Base-by-base conservation (phyloP, 2,888 invertebrate genomes). In the Belgica antarctica region DNA sequence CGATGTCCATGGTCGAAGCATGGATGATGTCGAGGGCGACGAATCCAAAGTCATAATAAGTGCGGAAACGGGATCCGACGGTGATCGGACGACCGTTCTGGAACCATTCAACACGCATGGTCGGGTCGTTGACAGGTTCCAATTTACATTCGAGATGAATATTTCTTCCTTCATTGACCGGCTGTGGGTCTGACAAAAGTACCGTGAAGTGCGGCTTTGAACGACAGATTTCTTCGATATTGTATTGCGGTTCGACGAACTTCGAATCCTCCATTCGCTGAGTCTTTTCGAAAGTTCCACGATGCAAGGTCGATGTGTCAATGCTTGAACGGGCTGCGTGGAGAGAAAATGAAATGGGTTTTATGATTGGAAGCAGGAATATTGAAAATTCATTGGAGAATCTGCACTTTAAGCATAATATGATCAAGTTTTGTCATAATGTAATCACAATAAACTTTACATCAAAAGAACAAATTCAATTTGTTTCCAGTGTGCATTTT, bases 31-130 rank as follows among this genome's bases (percentile, higher is more conserved):
- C 98, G 74, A 99, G 82, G 36, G 97, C 95, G 69, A 98, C 95
- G 78, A 94, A 96, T 17, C 98, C 98, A 78, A 98, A 98, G 78
- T 99, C 98, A 76, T 95, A 92, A 78, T 95, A 94, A 24, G 96
- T 95, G 77, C 89, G 88, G 83, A 96, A 97, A 76, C 97, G 87
- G 59, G 94, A 94, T 52, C 93, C 94, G 41, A 94, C 90, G 28
- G 94, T 93, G 15, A 92, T 87, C 7, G 92, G 86, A 76, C 87
- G 87, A 27, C 95, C 96, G 80, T 98, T 96, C 76, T 92, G 94
- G 85, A 90, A 95, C 96, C 95, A 96, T 80, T 94, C 92, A 0
- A 95, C 94, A 75, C 92, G 85, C 92, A 96, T 93, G 0, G 94
- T 94, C 3, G 96, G 96, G 79, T 96, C 96, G 47, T 94, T 94